phyloP scores from a whole-genome alignment of 2,888 invertebrate genomes.

The Tupiocoris notatus region DNA sequence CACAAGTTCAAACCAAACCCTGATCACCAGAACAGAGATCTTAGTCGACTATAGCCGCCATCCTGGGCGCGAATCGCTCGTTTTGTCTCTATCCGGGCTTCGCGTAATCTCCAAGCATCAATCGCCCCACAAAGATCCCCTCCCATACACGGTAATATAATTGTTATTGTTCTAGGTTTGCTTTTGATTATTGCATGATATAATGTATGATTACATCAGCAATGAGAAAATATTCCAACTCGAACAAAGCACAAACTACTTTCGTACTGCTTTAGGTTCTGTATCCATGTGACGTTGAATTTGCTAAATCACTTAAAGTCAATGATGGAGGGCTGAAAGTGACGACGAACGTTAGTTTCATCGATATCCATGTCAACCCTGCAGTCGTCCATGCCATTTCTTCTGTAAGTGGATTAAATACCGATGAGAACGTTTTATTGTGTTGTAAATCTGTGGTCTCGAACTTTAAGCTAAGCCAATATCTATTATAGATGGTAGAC shows the following conservation, averaged over 20 bases:
- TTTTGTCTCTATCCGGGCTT: slow-evolving; percentile 62
- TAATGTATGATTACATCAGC: too few species aligned
- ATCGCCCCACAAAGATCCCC: slow-evolving; percentile 45
- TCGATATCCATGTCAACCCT: slow-evolving; percentile 71
- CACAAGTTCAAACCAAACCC: slow-evolving; percentile 63
- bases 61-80: slow-evolving; percentile 64
- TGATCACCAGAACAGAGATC: slow-evolving; percentile 68
- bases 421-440: too few species aligned
- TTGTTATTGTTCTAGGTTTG: too few species aligned
- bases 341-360: slow-evolving; percentile 64
- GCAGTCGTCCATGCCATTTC: slow-evolving; percentile 68
- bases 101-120: slow-evolving; percentile 65
- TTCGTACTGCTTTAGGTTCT: slow-evolving; percentile 56
- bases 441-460: too few species aligned
- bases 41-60: slow-evolving; percentile 69
- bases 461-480: background rate
- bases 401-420: slow-evolving; percentile 46
- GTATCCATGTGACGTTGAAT: slow-evolving; percentile 69
- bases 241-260: too few species aligned
- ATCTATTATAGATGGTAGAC: slow-evolving; percentile 56
- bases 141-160: slow-evolving; percentile 42
- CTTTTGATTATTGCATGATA: too few species aligned
- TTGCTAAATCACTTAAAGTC: slow-evolving; percentile 63
- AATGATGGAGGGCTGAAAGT: slow-evolving; percentile 68
- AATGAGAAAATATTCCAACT: too few species aligned